A percentile compares a stretch with the other conserved stretches of the same genome.
Evolutionary conservation across 2,113 vertebrate genomes (phyloP).

Genomic region (Ploceus nigricollis): DNA sequence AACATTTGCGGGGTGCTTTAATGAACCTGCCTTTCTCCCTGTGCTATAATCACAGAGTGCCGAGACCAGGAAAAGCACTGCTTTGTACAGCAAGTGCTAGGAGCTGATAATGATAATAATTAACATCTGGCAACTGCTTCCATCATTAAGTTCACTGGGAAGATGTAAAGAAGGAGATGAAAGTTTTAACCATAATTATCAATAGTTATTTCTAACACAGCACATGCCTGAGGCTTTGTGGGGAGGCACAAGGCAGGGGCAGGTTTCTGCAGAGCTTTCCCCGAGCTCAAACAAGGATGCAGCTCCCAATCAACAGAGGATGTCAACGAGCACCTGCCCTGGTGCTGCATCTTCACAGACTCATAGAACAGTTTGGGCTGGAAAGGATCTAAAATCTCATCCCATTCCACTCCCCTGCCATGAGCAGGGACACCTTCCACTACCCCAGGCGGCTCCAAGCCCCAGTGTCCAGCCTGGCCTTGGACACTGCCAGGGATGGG

Average conservation of each 20-base stretch:
- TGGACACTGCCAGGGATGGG: neutral
- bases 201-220: neutral
- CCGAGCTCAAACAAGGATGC: neutral
- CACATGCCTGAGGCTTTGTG: neutral
- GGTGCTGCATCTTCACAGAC: neutral
- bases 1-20: constrained; percentile 12
- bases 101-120: constrained; percentile 62
- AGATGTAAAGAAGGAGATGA: constrained; percentile 49
- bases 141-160: constrained; percentile 24
- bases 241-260: neutral
- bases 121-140: constrained; percentile 56
- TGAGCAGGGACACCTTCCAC: neutral
- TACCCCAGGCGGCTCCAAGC: neutral
- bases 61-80: neutral
- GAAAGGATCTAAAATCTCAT: neutral
- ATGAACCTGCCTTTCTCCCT: constrained; percentile 9
- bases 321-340: rapidly evolving
- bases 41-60: constrained; percentile 33
- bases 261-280: neutral
- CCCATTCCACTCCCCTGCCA: neutral
- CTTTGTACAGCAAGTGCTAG: constrained; percentile 27
- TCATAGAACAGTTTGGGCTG: rapidly evolving
- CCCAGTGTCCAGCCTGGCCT: rapidly evolving
- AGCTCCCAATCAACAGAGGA: rapidly evolving
- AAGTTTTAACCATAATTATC: constrained; percentile 31